Conservation (phyloP, 1,140 invertebrate species). For the Euura saliciscinereae region DNA sequence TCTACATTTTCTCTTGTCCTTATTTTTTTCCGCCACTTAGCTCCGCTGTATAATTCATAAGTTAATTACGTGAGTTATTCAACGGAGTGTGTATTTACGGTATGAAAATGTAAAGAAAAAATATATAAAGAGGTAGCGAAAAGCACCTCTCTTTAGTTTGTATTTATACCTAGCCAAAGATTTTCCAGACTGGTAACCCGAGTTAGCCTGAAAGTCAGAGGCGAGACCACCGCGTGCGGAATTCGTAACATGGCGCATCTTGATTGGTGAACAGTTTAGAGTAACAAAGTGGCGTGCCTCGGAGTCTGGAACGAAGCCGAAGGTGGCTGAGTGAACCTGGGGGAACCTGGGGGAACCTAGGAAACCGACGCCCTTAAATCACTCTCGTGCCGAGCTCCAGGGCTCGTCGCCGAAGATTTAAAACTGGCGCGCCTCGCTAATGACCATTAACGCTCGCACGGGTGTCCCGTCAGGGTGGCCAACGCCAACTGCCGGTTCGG, state of each 20-base stretch:
- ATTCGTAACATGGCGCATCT: not conserved
- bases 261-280: slow-evolving; percentile 1
- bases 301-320: slow-evolving; percentile 12
- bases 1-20: not conserved
- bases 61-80: slow-evolving; percentile 4
- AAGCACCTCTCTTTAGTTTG: too few species aligned
- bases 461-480: slow-evolving; percentile 5
- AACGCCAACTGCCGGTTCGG: not conserved
- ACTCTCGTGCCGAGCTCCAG: slow-evolving; percentile 31
- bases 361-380: slow-evolving; percentile 20
- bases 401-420: slow-evolving; percentile 43
- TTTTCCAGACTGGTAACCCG: too few species aligned
- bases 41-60: not conserved
- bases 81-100: not conserved
- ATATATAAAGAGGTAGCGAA: too few species aligned
- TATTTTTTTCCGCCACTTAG: not conserved
- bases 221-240: too few species aligned
- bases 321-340: slow-evolving; percentile 33
- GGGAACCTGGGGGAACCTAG: slow-evolving; percentile 21
- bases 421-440: slow-evolving; percentile 48
- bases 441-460: slow-evolving; percentile 45
- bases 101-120: too few species aligned
- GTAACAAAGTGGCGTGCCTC: slow-evolving; percentile 16
- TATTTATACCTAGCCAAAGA: too few species aligned
- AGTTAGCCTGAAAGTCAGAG: too few species aligned